Evolutionary conservation across 1,140 invertebrate species (phyloP).

Genomic region (Drosophila grimshawi): DNA sequence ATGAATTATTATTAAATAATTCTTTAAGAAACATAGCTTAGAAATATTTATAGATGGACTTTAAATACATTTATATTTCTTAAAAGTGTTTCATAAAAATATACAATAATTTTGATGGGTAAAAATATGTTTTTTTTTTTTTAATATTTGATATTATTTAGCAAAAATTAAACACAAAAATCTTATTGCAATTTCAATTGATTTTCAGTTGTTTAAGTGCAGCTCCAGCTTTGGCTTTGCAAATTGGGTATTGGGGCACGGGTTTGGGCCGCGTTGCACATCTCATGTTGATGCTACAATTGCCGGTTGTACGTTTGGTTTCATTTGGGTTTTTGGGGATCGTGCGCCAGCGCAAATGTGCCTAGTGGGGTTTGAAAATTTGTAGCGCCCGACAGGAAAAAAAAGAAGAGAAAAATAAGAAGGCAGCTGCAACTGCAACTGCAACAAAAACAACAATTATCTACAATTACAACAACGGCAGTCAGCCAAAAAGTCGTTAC

Average conservation of each 20-base stretch:
- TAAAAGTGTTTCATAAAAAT: too few species aligned
- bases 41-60: too few species aligned
- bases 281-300: constrained; percentile 83
- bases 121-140: too few species aligned
- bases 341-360: constrained; percentile 75
- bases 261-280: constrained; percentile 39
- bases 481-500: constrained; percentile 68
- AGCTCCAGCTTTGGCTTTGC: not conserved
- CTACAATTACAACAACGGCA: constrained; percentile 77
- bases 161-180: too few species aligned
- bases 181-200: too few species aligned
- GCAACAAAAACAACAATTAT: constrained; percentile 68
- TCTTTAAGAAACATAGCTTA: too few species aligned
- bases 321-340: constrained; percentile 53
- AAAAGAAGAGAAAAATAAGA: constrained; percentile 18
- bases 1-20: too few species aligned
- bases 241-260: constrained; percentile 37
- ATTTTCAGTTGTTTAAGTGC: not conserved
- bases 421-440: constrained; percentile 49
- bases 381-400: constrained; percentile 66
- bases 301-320: constrained; percentile 54
- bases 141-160: too few species aligned
- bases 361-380: constrained; percentile 78
- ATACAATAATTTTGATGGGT: too few species aligned
- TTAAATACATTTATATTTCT: too few species aligned